phyloP scores from a whole-genome alignment of 2,797 vertebrate genomes.

The Bovichtus diacanthus region DNA sequence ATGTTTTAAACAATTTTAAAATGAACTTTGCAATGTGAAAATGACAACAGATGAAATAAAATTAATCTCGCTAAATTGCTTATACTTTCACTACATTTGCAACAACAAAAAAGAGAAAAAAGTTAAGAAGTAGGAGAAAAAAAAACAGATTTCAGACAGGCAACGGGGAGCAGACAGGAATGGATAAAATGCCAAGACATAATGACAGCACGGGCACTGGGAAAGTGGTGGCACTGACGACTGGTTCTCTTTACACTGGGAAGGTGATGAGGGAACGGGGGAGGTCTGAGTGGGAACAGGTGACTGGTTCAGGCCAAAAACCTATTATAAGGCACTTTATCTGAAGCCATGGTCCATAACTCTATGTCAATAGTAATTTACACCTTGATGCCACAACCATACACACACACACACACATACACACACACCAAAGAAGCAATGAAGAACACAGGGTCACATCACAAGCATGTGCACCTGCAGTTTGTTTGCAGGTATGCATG shows the following conservation, averaged over 20 bases:
- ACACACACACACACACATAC: too few species aligned
- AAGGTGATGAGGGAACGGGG: slow-evolving; percentile 7
- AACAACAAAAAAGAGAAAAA: too few species aligned
- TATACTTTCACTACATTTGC: neutral
- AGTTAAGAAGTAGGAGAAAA: neutral
- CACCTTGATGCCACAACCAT: neutral
- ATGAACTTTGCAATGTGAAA: neutral
- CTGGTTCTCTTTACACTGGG: neutral
- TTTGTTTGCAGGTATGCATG: neutral
- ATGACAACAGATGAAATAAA: neutral
- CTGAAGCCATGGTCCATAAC: slow-evolving; percentile 8
- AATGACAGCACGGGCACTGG: slow-evolving; percentile 4
- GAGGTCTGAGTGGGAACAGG: slow-evolving; percentile 4
- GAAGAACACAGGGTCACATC: neutral
- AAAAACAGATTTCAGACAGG: neutral
- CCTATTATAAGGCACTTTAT: slow-evolving; percentile 11
- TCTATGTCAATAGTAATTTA: neutral
- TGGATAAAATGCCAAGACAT: neutral
- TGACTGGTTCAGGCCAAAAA: slow-evolving; percentile 19
- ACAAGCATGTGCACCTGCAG: neutral
- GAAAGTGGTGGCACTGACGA: neutral
- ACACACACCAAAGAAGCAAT: neutral
- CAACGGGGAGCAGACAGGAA: neutral
- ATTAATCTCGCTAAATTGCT: neutral
- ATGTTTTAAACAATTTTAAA: neutral